Percentiles rank a stretch among this genome's conserved stretches.
Evolutionary conservation across 2,113 vertebrate genomes (phyloP).

Genomic region (Neolamprologus hecqui): DNA sequence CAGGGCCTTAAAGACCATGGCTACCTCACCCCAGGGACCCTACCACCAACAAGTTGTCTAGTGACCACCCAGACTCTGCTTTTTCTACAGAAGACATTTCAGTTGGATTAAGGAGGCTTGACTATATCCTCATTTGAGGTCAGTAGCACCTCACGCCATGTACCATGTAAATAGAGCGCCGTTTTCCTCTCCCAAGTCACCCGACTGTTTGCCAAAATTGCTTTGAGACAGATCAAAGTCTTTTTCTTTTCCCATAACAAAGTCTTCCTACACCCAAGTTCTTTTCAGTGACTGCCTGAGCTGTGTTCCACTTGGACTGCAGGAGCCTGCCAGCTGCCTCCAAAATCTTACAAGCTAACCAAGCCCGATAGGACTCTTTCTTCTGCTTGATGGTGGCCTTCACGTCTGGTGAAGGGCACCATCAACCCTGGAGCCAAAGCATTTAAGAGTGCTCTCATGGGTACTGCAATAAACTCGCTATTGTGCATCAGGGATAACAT

Average conservation of each 20-base stretch:
- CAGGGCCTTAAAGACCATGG: background rate
- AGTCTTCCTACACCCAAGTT: background rate
- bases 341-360: background rate
- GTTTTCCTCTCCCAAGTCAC: background rate
- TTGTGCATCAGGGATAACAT: background rate
- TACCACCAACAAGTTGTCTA: background rate
- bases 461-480: background rate
- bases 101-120: background rate
- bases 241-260: background rate
- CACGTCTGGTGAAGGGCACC: fast-evolving
- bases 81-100: background rate
- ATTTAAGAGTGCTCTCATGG: background rate
- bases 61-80: background rate
- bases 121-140: background rate
- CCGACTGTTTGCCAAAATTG: background rate
- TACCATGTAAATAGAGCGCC: background rate
- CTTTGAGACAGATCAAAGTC: background rate
- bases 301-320: background rate
- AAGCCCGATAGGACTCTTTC: background rate
- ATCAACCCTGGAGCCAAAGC: background rate
- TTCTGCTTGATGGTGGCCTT: background rate
- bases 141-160: background rate
- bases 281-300: background rate
- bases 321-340: background rate
- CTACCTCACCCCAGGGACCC: background rate